These are phyloP conservation scores for Galaxias olidus DNA, from an alignment of 2,797 vertebrate genomes.

Conservation along the genomic window DNA sequence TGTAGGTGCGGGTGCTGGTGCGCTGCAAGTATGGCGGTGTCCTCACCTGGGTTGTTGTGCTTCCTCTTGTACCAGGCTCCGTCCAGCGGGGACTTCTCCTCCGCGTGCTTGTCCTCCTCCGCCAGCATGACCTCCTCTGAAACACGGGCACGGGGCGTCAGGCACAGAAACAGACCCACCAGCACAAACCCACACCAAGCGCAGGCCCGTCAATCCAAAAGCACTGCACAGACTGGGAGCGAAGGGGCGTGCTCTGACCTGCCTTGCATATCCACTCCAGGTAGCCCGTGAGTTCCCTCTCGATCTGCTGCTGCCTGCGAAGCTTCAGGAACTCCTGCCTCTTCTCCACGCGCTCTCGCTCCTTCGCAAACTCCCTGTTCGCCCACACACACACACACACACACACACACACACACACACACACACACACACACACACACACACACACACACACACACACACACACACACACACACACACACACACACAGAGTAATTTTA, in stretches of 20 bases:
- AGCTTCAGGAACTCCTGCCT: conserved; percentile 94
- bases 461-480: conserved; percentile 11
- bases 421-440: conserved; percentile 19
- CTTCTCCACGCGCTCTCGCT: conserved; percentile 93
- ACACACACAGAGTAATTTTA: conserved; percentile 19
- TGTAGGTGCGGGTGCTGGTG: too few species aligned
- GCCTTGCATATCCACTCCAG: conserved; percentile 98
- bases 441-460: conserved; percentile 13
- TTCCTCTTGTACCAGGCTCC: conserved; percentile 79
- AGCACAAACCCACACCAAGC: neutral
- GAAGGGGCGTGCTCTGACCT: conserved; percentile 54
- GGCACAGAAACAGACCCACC: conserved; percentile 34
- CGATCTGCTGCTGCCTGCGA: conserved; percentile 93
- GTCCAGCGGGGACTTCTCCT: conserved; percentile 90
- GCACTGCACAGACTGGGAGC: too few species aligned
- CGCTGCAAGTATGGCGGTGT: too few species aligned
- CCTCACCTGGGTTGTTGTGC: conserved; percentile 71
- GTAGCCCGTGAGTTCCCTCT: conserved; percentile 93
- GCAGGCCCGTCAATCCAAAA: too few species aligned
- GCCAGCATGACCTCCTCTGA: conserved; percentile 96
- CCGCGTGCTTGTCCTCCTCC: conserved; percentile 93
- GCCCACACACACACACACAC: conserved; percentile 19
- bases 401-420: conserved; percentile 26
- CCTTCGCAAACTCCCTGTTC: conserved; percentile 92
- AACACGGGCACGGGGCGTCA: too few species aligned